Conservation (phyloP, 2,797 vertebrate genomes). For the Myripristis jacobus region DNA sequence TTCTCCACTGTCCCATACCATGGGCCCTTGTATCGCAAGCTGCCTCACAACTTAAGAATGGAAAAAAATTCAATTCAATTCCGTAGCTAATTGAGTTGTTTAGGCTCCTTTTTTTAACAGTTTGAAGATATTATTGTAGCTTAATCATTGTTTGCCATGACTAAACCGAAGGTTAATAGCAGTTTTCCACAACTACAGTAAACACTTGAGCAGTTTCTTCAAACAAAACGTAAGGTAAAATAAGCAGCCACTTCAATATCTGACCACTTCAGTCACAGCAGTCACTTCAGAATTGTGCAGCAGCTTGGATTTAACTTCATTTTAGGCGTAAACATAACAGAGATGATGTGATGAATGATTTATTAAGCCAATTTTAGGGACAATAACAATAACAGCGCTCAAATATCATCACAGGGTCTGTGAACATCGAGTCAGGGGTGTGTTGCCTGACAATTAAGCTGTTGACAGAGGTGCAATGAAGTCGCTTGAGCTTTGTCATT, state of each 20-base stretch:
- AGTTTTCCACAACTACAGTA: not conserved
- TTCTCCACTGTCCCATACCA: not conserved
- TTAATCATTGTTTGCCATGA: not conserved
- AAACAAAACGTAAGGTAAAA: too few species aligned
- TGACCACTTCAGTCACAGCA: not conserved
- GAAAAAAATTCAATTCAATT: too few species aligned
- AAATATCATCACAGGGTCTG: constrained; percentile 28
- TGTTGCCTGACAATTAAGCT: constrained; percentile 63
- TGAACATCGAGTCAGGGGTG: constrained; percentile 21
- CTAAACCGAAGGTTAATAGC: not conserved
- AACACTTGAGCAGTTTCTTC: too few species aligned
- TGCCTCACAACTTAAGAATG: too few species aligned
- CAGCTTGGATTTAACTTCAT: not conserved
- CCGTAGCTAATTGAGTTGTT: too few species aligned
- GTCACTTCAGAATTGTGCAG: not conserved
- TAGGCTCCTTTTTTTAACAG: not conserved
- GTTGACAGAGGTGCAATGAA: constrained; percentile 52
- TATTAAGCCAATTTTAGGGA: not conserved
- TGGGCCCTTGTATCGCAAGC: not conserved
- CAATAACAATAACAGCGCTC: constrained; percentile 4
- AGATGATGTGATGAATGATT: not conserved
- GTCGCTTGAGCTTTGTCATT: constrained; percentile 49
- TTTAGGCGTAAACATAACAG: not conserved
- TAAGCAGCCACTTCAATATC: too few species aligned
- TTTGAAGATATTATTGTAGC: not conserved